Base-by-base conservation (phyloP, 2,113 vertebrate genomes). In the Ibidorhyncha struthersii region DNA sequence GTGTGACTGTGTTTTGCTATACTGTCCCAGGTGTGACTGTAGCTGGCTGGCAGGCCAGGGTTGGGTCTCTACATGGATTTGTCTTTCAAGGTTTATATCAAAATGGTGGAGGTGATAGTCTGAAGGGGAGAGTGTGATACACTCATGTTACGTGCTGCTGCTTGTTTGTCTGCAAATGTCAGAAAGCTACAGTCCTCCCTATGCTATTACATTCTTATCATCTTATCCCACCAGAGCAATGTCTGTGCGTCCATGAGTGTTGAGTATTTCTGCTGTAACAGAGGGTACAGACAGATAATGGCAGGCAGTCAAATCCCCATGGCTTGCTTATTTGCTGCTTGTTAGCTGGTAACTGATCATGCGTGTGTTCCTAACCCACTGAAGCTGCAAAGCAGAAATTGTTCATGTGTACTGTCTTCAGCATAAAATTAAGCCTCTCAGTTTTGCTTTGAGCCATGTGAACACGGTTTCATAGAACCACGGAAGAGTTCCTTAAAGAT, bases 141-240 rank as follows among this genome's bases (percentile, higher is more conserved):
- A 4, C 71, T 53, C 38, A 2, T 45, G 8, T 32, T 32, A 12
- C 22, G 8, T 36, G 56, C 26, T 81, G 61, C 49, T 82, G 8
- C 26, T 59, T 65, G 5, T 40, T 76, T 53, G 25, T 26, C 34
- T 53, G 36, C 1, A 9, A 47, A 27, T n/a, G 43, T 65, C 74
- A 65, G 71, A 52, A 36, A 58, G 66, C 38, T 69, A 9, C 14
- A 49, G 3, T 43, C 12, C 11, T 86, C 8, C 50, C 23, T 34
- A 2, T 26, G 43, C 41, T 41, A n/a, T 17, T 27, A 2, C 14
- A 12, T 41, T 67, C 20, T 72, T 34, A 11, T 2, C 25, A 18
- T 52, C n/a, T 61, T 77, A 43, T 10, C 71, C 66, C 0, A 0
- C 3, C 71, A 49, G 63, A 73, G 67, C 26, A 20, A 1, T 25